Conservation (phyloP, 2,113 vertebrate genomes). For the Tragelaphus scriptus region DNA sequence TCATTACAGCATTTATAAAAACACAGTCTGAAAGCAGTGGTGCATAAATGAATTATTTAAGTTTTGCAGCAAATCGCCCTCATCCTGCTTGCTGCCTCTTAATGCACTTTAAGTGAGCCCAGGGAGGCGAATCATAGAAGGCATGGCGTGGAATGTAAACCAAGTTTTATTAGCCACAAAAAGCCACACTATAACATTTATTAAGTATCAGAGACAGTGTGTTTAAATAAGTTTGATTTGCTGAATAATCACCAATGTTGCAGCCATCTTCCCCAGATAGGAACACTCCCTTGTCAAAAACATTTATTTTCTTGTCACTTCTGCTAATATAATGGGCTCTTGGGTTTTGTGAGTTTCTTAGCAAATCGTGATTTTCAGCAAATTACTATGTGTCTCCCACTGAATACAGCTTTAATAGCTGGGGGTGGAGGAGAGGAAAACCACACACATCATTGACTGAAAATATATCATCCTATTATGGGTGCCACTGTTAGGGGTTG, state of each 20-base stretch:
- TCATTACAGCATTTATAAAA: slow-evolving; percentile 93
- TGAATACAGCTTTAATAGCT: slow-evolving; percentile 71
- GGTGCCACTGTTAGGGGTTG: background rate
- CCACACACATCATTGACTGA: slow-evolving; percentile 49
- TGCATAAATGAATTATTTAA: slow-evolving; percentile 95
- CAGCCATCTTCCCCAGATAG: slow-evolving; percentile 53
- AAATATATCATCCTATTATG: slow-evolving; percentile 62
- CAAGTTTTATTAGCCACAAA: slow-evolving; percentile 86
- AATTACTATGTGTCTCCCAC: slow-evolving; percentile 75
- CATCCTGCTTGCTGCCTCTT: slow-evolving; percentile 82
- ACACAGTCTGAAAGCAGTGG: slow-evolving; percentile 87
- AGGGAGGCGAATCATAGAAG: slow-evolving; percentile 85
- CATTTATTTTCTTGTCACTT: slow-evolving; percentile 75
- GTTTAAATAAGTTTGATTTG: slow-evolving; percentile 79
- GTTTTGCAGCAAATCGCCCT: slow-evolving; percentile 84
- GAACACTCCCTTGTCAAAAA: slow-evolving; percentile 68
- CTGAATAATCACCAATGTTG: slow-evolving; percentile 72
- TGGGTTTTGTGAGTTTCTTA: slow-evolving; percentile 74
- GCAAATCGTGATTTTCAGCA: slow-evolving; percentile 75
- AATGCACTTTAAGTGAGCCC: slow-evolving; percentile 87
- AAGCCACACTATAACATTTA: slow-evolving; percentile 82
- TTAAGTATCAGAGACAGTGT: slow-evolving; percentile 83
- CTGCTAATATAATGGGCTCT: slow-evolving; percentile 73
- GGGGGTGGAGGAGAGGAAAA: slow-evolving; percentile 45
- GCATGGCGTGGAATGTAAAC: slow-evolving; percentile 87